Evolutionary conservation across 2,113 vertebrate genomes (phyloP).

Genomic region (Alligator mississippiensis): DNA sequence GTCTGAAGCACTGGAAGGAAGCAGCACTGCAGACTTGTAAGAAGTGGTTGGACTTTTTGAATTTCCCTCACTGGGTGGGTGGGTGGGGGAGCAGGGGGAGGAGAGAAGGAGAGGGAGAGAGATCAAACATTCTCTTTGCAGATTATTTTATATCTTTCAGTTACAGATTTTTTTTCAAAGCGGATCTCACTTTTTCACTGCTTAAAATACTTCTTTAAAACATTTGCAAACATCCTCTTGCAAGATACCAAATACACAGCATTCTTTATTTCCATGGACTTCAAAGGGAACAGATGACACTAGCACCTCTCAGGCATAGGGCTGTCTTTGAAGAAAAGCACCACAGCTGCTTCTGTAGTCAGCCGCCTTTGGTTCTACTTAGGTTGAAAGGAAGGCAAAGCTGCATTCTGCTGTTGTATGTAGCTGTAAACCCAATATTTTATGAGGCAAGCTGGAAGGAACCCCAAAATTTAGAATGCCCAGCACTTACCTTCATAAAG

Average conservation of each 20-base stretch:
- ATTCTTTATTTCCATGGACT: not conserved
- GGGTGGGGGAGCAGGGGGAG: fast-evolving
- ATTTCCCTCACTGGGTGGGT: not conserved
- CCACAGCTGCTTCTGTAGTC: not conserved
- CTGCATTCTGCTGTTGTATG: not conserved
- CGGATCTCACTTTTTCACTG: not conserved
- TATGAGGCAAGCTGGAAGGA: not conserved
- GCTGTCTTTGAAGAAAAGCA: fast-evolving
- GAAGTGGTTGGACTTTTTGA: not conserved
- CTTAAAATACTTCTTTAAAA: not conserved
- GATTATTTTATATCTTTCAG: not conserved
- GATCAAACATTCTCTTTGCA: not conserved
- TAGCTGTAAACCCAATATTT: not conserved
- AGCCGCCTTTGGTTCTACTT: not conserved
- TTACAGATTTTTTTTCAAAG: not conserved
- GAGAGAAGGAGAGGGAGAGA: too few relatives aligned
- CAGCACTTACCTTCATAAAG: not conserved
- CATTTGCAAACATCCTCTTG: not conserved
- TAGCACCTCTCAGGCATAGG: not conserved
- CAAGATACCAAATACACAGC: not conserved
- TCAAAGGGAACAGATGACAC: not conserved
- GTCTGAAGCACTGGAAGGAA: not conserved
- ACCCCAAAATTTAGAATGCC: not conserved
- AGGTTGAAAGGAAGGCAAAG: not conserved
- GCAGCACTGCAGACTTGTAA: not conserved